Percentiles rank a stretch among this genome's conserved stretches.
These are phyloP conservation scores for Acleris literana DNA, from an alignment of 2,888 invertebrate species.

Conservation along the genomic window DNA sequence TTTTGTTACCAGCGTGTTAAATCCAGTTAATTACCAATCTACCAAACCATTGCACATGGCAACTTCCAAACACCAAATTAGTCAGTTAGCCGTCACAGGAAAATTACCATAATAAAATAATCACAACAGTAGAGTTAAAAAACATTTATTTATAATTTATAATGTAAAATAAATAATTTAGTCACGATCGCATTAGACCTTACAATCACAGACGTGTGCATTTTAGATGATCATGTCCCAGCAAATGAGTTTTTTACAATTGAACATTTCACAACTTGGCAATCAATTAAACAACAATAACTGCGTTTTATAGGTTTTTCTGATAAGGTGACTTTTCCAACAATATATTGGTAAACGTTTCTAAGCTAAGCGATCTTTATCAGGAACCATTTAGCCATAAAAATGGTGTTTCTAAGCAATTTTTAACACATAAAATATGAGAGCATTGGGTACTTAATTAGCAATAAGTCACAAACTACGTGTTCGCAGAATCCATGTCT, in stretches of 20 bases:
- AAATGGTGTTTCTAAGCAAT: background rate
- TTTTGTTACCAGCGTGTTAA: slow-evolving; percentile 8
- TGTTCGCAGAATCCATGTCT: background rate
- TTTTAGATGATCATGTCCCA: slow-evolving; percentile 2
- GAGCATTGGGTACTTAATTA: background rate
- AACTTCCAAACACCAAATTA: slow-evolving; percentile 24
- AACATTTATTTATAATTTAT: slow-evolving; percentile 59
- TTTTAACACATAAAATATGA: background rate
- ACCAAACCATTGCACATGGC: slow-evolving; percentile 21
- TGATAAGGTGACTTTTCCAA: background rate
- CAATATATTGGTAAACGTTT: background rate
- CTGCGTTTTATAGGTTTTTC: background rate
- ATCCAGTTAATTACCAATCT: slow-evolving; percentile 16
- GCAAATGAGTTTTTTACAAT: background rate
- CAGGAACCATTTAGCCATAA: background rate
- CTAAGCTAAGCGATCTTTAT: background rate
- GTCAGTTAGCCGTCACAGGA: slow-evolving; percentile 10
- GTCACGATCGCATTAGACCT: slow-evolving; percentile 57
- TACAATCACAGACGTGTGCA: slow-evolving; percentile 54
- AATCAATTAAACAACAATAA: background rate
- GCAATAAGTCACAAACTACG: slow-evolving; percentile 9
- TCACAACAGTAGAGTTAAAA: slow-evolving; percentile 45
- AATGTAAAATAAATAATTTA: slow-evolving; percentile 55
- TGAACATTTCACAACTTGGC: background rate
- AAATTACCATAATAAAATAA: slow-evolving; percentile 37